Base-by-base conservation (phyloP, 2,888 invertebrate species). In the Gastracanthus pulcherrimus region DNA sequence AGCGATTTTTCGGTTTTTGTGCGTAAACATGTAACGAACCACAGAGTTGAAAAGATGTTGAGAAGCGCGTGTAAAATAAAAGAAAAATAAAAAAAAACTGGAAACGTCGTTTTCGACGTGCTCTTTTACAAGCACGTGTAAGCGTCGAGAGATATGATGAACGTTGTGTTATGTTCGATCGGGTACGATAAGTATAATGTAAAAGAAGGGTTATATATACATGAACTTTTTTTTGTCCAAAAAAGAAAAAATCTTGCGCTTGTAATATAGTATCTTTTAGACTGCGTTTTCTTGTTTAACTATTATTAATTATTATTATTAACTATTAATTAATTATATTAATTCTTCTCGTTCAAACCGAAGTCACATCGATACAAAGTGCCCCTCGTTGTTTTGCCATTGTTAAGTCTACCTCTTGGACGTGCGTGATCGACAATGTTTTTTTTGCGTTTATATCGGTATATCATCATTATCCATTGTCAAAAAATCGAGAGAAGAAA, bases 241-340 rank as follows among this genome's bases (percentile, higher is more conserved):
- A 11, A 13, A 23, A 26, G 4, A 41, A 2, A 3, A 51, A 82
- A 76, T 80, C 55, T 48, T 69, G 51, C 55, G 67, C 69, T 76
- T 82, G 82, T 82, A 80, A 76, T 76, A 82, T 79, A 78, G 38
- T 76, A 79, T 79, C 1, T 60, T 70, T 75, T 67, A 60, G 67
- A 64, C 31, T 76, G 60, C 76, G 79, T 79, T 76, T n/a, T 70
- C 72, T 55, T 58, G 71, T 76, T 82, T 78, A 78, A 60, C 45
- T 64, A 79, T 71, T 79, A 81, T 74, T 74, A 72, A 55, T 41
- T 80, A 51, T 69, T 80, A 51, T 69, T 67, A 23, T 45, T 13
- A 67, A 34, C 67, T 31, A 66, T 76, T 31, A 74, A 29, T 13
- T 69, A 48, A 71, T 72, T 51, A 48, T 38, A 76, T 60, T 76